Evolutionary conservation across 2,113 vertebrate species (phyloP), one percentile per base, ranked within the genome.

Genomic region (Pungitius pungitius): DNA sequence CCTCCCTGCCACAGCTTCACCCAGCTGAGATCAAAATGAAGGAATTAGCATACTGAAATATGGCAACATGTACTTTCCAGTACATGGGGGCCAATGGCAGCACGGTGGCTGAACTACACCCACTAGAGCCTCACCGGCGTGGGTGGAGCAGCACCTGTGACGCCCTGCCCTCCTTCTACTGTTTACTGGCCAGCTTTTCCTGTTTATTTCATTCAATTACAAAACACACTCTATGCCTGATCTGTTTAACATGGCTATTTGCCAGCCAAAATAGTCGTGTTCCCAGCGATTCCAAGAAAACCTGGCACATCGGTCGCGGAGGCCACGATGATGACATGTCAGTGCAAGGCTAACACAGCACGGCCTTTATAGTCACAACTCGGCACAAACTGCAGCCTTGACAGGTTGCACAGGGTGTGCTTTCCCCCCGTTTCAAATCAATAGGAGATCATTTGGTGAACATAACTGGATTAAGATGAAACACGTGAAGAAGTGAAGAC

Each of bases 301-400:
- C 10, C 77, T 20, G 52, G 56, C 71, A 17, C n/a, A 55, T 77
- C 65, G 84, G 85, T 87, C 81, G 83, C 13, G 14, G 85, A 84
- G 88, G 81, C 89, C 85, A 45, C 61, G 85, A 83, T 69, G 90
- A 89, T 88, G 89, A 90, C 91, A 91, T 87, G 83, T 91, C 89
- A 90, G 63, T 3, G 4, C 77, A 65, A 87, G 83, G 89, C 83
- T 81, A 89, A 84, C 77, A 57, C 80, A 78, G 73, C 70, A 13
- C 17, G 26, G 67, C 69, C 61, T 76, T 73, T 77, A 73, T 56
- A 86, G 85, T 75, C 78, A 80, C 90, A 88, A 85, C 81, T 84
- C 85, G 78, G 78, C 86, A 75, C 73, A 85, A 85, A 77, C 61
- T 51, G 39, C 11, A 84, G 82, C 87, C 86, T 88, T 82, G 78